Percentiles rank a stretch among this genome's conserved stretches.
These are phyloP conservation scores for Labeo catla DNA, from an alignment of 2,113 vertebrate genomes.

Conservation along the genomic window DNA sequence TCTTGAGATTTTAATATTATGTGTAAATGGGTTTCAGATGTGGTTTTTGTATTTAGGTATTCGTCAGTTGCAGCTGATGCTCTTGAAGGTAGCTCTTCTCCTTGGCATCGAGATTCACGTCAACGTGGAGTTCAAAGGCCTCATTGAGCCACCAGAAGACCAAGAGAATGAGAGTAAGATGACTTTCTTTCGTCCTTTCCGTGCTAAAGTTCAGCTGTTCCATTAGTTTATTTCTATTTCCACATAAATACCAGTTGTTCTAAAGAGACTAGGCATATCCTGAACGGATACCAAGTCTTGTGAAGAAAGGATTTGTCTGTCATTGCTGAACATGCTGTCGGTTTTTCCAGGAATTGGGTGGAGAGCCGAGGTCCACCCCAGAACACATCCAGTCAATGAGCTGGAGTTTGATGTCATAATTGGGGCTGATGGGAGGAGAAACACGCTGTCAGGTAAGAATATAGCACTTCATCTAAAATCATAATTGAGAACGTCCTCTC, in stretches of 20 bases:
- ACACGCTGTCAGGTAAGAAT: constrained; percentile 90
- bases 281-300: not conserved
- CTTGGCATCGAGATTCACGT: constrained; percentile 97
- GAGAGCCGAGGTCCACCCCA: constrained; percentile 92
- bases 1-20: not conserved
- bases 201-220: not conserved
- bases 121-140: constrained; percentile 92
- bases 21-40: not conserved
- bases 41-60: constrained; percentile 81
- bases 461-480: not conserved
- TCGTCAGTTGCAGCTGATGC: constrained; percentile 96
- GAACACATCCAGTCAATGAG: constrained; percentile 91
- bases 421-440: constrained; percentile 93
- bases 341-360: constrained; percentile 88
- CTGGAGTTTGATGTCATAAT: constrained; percentile 98
- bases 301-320: not conserved
- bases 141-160: constrained; percentile 92
- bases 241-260: not conserved
- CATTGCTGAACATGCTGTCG: constrained; percentile 38
- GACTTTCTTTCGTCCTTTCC: not conserved
- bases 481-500: not conserved
- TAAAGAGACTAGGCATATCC: constrained; percentile 9
- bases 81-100: constrained; percentile 95
- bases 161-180: constrained; percentile 92
- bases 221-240: constrained; percentile 31